Evolutionary conservation across 2,888 invertebrate species (phyloP).

Genomic region (Bedellia somnulentella): DNA sequence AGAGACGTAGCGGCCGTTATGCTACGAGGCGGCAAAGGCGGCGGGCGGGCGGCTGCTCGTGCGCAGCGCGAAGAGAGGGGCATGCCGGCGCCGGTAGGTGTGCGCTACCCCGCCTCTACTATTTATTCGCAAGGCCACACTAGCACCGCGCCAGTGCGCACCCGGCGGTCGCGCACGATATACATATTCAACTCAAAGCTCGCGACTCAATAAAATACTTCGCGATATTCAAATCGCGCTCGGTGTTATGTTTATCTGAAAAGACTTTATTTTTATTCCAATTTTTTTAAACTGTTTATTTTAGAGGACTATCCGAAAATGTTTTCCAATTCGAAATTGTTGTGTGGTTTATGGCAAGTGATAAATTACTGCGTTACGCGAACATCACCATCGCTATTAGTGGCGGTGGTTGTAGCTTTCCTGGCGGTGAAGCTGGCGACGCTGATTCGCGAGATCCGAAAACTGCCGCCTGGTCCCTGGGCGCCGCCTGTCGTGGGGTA

Average conservation of each 20-base stretch:
- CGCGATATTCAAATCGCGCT: conserved; percentile 33
- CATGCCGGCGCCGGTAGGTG: conserved; percentile 41
- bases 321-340: conserved; percentile 46
- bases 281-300: too few relatives aligned
- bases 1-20: too few relatives aligned
- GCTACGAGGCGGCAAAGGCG: not conserved
- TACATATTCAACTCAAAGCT: conserved; percentile 27
- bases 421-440: conserved; percentile 46
- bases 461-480: conserved; percentile 86
- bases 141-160: conserved; percentile 52
- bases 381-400: conserved; percentile 41
- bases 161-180: conserved; percentile 47
- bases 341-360: conserved; percentile 56
- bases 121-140: conserved; percentile 61
- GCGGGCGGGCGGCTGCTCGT: conserved; percentile 18
- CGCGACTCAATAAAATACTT: conserved; percentile 23
- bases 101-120: conserved; percentile 35
- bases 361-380: conserved; percentile 39
- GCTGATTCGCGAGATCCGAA: conserved; percentile 38
- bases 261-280: too few relatives aligned
- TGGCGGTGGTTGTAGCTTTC: conserved; percentile 46
- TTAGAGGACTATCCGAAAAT: too few relatives aligned
- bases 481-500: conserved; percentile 84
- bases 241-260: conserved; percentile 28
- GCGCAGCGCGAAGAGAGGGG: conserved; percentile 43